Percentiles rank a stretch among this genome's conserved stretches.
Evolutionary conservation across 1,140 invertebrate species (phyloP).

Genomic region (Neotoxoptera formosana): DNA sequence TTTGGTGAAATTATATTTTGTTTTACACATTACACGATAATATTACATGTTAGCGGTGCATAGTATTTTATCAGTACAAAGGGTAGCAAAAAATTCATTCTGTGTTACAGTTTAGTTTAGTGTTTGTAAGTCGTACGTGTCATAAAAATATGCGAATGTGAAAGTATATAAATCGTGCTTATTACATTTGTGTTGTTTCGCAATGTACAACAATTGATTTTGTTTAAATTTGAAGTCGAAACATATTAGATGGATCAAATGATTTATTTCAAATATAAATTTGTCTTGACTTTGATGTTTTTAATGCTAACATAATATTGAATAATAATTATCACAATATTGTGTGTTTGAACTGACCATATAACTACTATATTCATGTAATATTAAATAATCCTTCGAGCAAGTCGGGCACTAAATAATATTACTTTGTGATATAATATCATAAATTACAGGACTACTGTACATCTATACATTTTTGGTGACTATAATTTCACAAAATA

Average conservation of each 20-base stretch:
- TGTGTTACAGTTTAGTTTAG: neutral
- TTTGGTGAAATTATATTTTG: neutral
- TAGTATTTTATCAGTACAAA: neutral
- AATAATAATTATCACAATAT: too few relatives aligned
- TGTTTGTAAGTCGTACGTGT: too few relatives aligned
- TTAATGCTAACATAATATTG: too few relatives aligned
- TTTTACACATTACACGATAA: neutral
- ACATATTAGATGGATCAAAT: too few relatives aligned
- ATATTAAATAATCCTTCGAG: neutral
- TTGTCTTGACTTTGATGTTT: too few relatives aligned
- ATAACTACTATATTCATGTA: neutral
- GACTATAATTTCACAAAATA: neutral
- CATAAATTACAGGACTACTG: neutral
- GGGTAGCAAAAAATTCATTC: neutral
- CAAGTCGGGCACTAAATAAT: neutral
- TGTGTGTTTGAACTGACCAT: neutral
- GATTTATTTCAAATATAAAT: too few relatives aligned
- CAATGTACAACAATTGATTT: too few relatives aligned
- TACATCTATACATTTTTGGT: neutral
- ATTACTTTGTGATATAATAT: neutral
- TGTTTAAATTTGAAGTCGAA: too few relatives aligned
- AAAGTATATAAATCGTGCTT: too few relatives aligned
- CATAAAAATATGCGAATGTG: too few relatives aligned
- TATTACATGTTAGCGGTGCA: neutral
- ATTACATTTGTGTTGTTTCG: too few relatives aligned